Evolutionary conservation across 2,113 vertebrate genomes (phyloP).

Genomic region (Corythornis madagascariensis): DNA sequence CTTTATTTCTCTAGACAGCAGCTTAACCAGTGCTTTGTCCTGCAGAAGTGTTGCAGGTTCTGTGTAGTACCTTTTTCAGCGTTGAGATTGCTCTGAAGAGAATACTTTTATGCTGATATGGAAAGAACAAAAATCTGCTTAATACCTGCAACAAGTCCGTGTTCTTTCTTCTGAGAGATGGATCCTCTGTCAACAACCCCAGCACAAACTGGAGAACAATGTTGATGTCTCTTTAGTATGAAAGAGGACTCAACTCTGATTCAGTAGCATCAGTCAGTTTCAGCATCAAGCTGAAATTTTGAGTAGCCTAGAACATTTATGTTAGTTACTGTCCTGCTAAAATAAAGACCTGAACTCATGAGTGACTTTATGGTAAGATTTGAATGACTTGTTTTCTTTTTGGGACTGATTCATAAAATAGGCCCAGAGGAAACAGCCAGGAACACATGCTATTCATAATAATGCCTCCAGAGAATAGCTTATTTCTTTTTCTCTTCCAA

Average conservation of each 20-base stretch:
- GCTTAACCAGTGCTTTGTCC: background rate
- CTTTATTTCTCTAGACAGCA: background rate
- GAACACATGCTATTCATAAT: conserved; percentile 26
- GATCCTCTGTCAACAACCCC: background rate
- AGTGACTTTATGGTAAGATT: conserved; percentile 3
- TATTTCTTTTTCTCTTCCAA: background rate
- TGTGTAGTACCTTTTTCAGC: background rate
- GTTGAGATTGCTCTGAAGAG: background rate
- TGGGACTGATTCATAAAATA: conserved; percentile 36
- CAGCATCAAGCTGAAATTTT: background rate
- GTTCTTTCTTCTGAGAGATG: background rate
- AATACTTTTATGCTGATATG: background rate
- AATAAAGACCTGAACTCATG: background rate
- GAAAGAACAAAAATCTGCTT: background rate
- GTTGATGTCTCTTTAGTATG: background rate
- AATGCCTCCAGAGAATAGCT: conserved; percentile 25
- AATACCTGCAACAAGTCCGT: background rate
- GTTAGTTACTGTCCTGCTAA: background rate
- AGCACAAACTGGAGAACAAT: background rate
- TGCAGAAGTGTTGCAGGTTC: background rate
- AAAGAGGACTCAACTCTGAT: background rate
- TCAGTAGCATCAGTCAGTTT: background rate
- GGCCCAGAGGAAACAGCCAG: background rate
- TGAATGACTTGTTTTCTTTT: conserved; percentile 14
- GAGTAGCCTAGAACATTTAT: background rate